A percentile compares a stretch with the other conserved stretches of the same genome.
phyloP scores from a whole-genome alignment of 1,140 invertebrate species.

The Cardiocondyla obscurior region DNA sequence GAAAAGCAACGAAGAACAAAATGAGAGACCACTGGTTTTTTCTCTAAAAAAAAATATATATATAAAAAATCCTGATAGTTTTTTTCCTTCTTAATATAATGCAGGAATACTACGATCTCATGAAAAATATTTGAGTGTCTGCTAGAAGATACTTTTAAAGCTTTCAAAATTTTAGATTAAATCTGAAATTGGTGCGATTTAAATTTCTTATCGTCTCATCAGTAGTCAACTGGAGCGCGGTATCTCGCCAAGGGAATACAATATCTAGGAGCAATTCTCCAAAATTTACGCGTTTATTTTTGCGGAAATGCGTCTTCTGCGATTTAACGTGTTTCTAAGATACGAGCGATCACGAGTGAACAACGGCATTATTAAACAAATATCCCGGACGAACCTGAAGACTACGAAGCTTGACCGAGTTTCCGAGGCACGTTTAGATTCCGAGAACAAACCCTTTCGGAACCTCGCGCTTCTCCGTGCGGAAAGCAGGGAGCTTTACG shows the following conservation, averaged over 20 bases:
- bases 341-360: background rate
- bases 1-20: background rate
- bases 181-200: background rate
- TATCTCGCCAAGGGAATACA: background rate
- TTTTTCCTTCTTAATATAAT: background rate
- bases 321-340: background rate
- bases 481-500: conserved; percentile 45
- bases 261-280: background rate
- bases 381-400: background rate
- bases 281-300: background rate
- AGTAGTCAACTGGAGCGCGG: background rate
- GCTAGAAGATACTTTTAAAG: background rate
- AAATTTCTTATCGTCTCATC: background rate
- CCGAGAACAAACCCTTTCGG: background rate
- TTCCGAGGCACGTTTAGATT: conserved; percentile 1
- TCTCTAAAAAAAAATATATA: background rate
- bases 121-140: background rate
- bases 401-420: conserved; percentile 23
- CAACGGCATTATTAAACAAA: conserved; percentile 4
- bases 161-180: background rate
- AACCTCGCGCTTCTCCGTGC: background rate
- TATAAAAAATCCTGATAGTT: background rate
- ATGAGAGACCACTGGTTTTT: background rate
- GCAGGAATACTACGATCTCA: background rate
- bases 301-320: background rate